A percentile compares a stretch with the other conserved stretches of the same genome.
These are phyloP conservation scores for Sipha maydis DNA, from an alignment of 2,888 invertebrate genomes.

Conservation along the genomic window DNA sequence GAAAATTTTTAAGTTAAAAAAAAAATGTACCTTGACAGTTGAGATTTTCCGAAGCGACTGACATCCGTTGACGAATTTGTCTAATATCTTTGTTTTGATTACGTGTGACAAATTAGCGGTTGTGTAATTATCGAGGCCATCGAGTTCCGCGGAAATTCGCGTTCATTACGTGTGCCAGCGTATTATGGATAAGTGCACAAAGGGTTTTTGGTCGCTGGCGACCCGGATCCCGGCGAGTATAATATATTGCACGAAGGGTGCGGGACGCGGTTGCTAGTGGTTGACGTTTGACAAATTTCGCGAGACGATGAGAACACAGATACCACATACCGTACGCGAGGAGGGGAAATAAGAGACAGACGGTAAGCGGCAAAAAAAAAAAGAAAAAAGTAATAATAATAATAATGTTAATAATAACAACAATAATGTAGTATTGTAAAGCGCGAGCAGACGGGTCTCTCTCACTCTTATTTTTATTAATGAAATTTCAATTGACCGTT, in stretches of 20 bases:
- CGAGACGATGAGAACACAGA: not conserved
- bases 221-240: too few relatives aligned
- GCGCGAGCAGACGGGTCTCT: not conserved
- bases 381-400: not conserved
- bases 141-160: not conserved
- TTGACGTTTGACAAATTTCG: slow-evolving; percentile 56
- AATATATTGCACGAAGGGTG: not conserved
- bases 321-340: not conserved
- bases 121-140: not conserved
- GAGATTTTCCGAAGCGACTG: too few relatives aligned
- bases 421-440: not conserved
- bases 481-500: slow-evolving; percentile 57
- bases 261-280: not conserved
- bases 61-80: too few relatives aligned
- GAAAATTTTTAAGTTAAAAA: too few relatives aligned
- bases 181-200: not conserved
- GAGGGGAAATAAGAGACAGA: not conserved
- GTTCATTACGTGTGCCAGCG: not conserved
- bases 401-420: not conserved
- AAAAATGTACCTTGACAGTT: too few relatives aligned
- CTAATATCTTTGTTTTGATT: too few relatives aligned
- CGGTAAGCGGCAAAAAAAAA: not conserved
- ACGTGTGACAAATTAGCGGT: too few relatives aligned
- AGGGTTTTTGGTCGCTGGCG: not conserved
- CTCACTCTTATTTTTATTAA: slow-evolving; percentile 26